Base-by-base conservation (phyloP, 1,140 invertebrate species). In the Leptestheria dahalacensis region DNA sequence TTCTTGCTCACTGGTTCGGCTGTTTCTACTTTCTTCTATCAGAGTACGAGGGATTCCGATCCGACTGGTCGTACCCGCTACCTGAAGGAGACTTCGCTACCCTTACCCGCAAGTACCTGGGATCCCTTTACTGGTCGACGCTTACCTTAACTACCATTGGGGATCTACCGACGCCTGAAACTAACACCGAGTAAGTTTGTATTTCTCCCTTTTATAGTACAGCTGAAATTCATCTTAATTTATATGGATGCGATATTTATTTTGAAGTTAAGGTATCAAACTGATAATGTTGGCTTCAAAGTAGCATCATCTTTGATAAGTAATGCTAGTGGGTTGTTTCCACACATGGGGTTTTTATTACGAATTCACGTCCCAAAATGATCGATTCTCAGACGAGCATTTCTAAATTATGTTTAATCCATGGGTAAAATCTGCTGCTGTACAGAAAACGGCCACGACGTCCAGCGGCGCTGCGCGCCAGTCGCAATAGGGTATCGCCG, bases 181-280 rank as follows among this genome's bases (percentile, higher is more conserved):
- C 88, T 60, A 93, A 94, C 74, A 86, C 85, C 69, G 87, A 97
- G 92, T 97, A 78, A 95, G 91, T 91, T n/a, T n/a, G n/a, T n/a
- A n/a, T n/a, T n/a, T n/a, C n/a, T n/a, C n/a, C n/a, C n/a, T n/a
- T n/a, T n/a, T n/a, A n/a, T n/a, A n/a, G n/a, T n/a, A n/a, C n/a
- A n/a, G n/a, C n/a, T n/a, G n/a, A n/a, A n/a, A n/a, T n/a, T n/a
- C n/a, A n/a, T n/a, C n/a, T n/a, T n/a, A n/a, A n/a, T n/a, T n/a
- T n/a, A n/a, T n/a, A n/a, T n/a, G n/a, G n/a, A n/a, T n/a, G n/a
- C n/a, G n/a, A n/a, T n/a, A n/a, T n/a, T n/a, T n/a, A n/a, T n/a
- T n/a, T n/a, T n/a, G n/a, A n/a, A n/a, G n/a, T n/a, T n/a, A n/a
- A n/a, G n/a, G n/a, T n/a, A n/a, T n/a, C n/a, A n/a, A n/a, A n/a